phyloP scores from a whole-genome alignment of 2,797 vertebrate genomes.

The Borostomias antarcticus region DNA sequence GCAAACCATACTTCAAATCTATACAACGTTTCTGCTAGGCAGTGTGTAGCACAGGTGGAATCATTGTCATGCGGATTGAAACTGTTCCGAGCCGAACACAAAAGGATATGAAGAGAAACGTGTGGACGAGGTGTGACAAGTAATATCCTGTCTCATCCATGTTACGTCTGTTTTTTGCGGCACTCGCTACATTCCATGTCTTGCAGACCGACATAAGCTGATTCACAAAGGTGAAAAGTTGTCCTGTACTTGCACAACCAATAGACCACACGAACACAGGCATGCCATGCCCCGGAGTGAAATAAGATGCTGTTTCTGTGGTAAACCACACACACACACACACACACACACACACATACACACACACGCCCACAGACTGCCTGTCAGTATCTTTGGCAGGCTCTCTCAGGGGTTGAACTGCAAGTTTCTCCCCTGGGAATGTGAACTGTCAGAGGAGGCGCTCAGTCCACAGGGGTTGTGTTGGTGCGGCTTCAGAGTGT shows the following conservation, averaged over 20 bases:
- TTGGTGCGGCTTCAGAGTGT: neutral
- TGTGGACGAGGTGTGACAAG: neutral
- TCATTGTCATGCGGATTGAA: neutral
- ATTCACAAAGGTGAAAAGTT: slow-evolving; percentile 11
- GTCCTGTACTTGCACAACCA: neutral
- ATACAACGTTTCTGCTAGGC: neutral
- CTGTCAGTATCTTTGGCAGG: slow-evolving; percentile 63
- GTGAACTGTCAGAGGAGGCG: slow-evolving; percentile 48
- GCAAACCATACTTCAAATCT: slow-evolving; percentile 6
- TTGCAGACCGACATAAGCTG: slow-evolving; percentile 7
- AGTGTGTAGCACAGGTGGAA: neutral
- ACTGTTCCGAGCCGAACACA: neutral
- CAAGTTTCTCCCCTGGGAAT: slow-evolving; percentile 51
- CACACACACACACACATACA: neutral
- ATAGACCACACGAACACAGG: slow-evolving; percentile 16
- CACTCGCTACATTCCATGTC: neutral
- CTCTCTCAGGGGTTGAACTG: slow-evolving; percentile 49
- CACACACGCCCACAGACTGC: slow-evolving; percentile 36
- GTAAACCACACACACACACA: slow-evolving; percentile 39
- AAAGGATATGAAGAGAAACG: slow-evolving; percentile 5
- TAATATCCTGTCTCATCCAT: slow-evolving; percentile 10
- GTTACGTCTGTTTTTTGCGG: neutral
- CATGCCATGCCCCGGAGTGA: slow-evolving; percentile 17
- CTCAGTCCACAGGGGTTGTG: slow-evolving; percentile 33
- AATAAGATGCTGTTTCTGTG: slow-evolving; percentile 9